Evolutionary conservation across 1,140 invertebrate genomes (phyloP).

Genomic region (Hermatobates lingyangjiaoensis): DNA sequence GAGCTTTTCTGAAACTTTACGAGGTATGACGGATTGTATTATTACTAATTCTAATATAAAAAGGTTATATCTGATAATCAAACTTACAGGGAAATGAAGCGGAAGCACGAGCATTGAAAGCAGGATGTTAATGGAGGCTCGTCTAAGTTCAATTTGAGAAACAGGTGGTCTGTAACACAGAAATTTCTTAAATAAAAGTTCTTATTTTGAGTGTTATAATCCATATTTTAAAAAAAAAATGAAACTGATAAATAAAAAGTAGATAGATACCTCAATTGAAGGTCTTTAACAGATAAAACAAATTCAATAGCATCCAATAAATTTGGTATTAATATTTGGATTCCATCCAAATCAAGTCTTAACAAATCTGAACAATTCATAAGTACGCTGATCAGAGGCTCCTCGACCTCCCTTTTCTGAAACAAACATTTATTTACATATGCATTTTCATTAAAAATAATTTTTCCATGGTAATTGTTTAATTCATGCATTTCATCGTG

Average conservation of each 20-base stretch:
- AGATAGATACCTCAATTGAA: slow-evolving; percentile 32
- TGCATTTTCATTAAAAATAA: background rate
- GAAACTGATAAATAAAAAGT: no score
- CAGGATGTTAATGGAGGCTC: slow-evolving; percentile 75
- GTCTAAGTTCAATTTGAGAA: slow-evolving; percentile 59
- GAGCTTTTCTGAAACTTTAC: no score
- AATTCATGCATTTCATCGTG: no score
- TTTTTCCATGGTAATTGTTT: no score
- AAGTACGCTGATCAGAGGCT: slow-evolving; percentile 57
- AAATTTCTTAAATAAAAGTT: slow-evolving; percentile 5
- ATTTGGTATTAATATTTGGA: slow-evolving; percentile 73
- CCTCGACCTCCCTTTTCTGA: slow-evolving; percentile 38
- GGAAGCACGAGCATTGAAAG: slow-evolving; percentile 77
- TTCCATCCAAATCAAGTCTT: slow-evolving; percentile 80
- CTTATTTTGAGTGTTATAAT: background rate
- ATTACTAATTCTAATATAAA: no score
- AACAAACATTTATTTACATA: no score
- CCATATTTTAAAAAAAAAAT: background rate
- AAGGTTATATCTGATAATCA: background rate
- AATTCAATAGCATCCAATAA: slow-evolving; percentile 76
- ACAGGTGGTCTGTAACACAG: slow-evolving; percentile 22
- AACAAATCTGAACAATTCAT: slow-evolving; percentile 63
- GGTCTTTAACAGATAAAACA: slow-evolving; percentile 59
- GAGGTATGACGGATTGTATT: no score
- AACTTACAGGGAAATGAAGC: slow-evolving; percentile 61